Evolutionary conservation across 2,888 invertebrate species (phyloP).

Genomic region (Acanthococcus lagerstroemiae): DNA sequence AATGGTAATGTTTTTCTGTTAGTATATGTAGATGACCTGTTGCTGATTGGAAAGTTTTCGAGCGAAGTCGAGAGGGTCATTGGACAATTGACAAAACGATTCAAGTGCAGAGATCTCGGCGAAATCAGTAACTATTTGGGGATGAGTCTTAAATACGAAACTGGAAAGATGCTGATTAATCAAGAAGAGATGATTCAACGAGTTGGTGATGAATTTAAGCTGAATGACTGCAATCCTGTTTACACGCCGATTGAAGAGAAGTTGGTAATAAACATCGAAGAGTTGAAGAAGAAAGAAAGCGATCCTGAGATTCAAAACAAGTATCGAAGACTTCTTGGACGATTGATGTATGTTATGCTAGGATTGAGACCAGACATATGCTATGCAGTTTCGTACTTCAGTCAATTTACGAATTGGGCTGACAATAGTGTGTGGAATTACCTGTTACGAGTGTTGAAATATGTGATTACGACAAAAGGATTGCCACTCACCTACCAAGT

Average conservation of each 20-base stretch:
- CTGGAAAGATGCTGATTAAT: not conserved
- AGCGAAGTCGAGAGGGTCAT: too few species aligned
- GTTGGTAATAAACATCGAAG: not conserved
- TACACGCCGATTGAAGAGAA: not conserved
- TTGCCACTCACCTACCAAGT: too few species aligned
- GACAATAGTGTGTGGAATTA: slow-evolving; percentile 25
- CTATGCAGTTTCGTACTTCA: slow-evolving; percentile 32
- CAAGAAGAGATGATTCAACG: not conserved
- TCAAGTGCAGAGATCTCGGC: not conserved
- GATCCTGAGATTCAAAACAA: not conserved
- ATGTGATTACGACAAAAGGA: too few species aligned
- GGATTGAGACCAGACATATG: slow-evolving; percentile 34
- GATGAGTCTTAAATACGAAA: not conserved
- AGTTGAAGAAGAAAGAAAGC: too few species aligned
- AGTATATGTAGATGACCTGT: too few species aligned
- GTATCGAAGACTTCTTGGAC: slow-evolving; percentile 32
- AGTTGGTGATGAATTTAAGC: not conserved
- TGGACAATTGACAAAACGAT: too few species aligned
- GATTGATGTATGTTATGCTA: slow-evolving; percentile 11
- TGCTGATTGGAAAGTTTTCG: too few species aligned
- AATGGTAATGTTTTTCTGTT: not conserved
- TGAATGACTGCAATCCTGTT: not conserved
- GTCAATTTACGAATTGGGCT: slow-evolving; percentile 31
- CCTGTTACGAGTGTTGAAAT: slow-evolving; percentile 33
- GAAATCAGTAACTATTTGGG: not conserved